These are phyloP conservation scores for Pseudorhiza aurosa DNA, from an alignment of 30 jellyfish, hydroid and myxozoan species.

Conservation along the genomic window DNA sequence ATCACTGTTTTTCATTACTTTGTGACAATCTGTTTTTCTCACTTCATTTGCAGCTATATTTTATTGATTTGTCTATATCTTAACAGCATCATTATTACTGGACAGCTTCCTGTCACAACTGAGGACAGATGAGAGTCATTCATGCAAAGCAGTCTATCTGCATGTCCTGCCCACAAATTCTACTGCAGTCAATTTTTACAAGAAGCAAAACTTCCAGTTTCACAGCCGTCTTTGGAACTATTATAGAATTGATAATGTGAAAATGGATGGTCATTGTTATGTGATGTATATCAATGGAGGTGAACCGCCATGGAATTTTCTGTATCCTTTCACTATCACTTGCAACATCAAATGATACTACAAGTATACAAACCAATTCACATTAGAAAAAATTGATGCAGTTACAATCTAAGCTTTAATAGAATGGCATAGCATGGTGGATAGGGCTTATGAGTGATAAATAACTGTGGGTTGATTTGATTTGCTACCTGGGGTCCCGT, in stretches of 20 bases:
- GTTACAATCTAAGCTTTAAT: too few species aligned
- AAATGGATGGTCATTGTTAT: slow-evolving; percentile 92
- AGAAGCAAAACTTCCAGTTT: slow-evolving; percentile 66
- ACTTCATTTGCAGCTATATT: too few species aligned
- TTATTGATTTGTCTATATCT: too few species aligned
- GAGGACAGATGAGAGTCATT: slow-evolving; percentile 39
- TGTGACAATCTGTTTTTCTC: too few species aligned
- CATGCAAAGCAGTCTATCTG: slow-evolving; percentile 91
- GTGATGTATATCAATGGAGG: slow-evolving; percentile 92
- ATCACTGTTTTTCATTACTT: too few species aligned
- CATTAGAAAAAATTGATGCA: too few species aligned
- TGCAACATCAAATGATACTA: background rate
- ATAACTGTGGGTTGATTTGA: too few species aligned
- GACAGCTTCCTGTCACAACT: slow-evolving; percentile 80
- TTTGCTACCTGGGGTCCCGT: too few species aligned
- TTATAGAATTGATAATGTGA: slow-evolving; percentile 74
- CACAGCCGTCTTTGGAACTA: slow-evolving; percentile 78
- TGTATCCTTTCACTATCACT: slow-evolving; percentile 88
- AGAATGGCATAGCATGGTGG: too few species aligned
- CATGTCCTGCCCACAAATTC: slow-evolving; percentile 90
- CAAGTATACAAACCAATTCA: too few species aligned
- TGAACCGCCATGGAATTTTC: slow-evolving; percentile 82
- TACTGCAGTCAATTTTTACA: slow-evolving; percentile 86
- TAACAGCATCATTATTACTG: slow-evolving; percentile 89
- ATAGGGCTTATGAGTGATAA: too few species aligned